Conservation (phyloP, 2,113 vertebrate species). For the Ophiodon elongatus region DNA sequence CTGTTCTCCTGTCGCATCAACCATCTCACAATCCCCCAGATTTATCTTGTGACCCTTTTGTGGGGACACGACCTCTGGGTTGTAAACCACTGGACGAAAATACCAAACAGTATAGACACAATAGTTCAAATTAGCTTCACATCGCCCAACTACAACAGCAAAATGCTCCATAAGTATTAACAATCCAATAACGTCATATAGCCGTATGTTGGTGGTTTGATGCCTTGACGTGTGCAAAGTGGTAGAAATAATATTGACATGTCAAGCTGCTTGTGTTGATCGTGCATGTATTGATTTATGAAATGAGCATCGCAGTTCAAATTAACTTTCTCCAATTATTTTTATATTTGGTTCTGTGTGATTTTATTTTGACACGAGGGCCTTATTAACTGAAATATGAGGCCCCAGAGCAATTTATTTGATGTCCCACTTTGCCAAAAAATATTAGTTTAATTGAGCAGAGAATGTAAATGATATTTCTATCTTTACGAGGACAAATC, state of each 20-base stretch:
- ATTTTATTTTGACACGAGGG: neutral
- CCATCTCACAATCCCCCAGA: neutral
- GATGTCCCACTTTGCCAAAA: neutral
- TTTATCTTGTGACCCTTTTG: neutral
- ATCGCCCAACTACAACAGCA: neutral
- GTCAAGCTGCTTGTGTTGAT: neutral
- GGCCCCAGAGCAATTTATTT: neutral
- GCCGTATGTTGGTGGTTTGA: neutral
- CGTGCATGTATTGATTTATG: neutral
- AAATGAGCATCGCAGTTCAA: neutral
- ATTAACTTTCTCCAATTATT: neutral
- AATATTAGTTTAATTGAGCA: neutral
- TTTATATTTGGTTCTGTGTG: neutral
- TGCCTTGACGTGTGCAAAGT: neutral
- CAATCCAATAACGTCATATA: neutral
- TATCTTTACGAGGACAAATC: neutral
- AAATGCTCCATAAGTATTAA: neutral
- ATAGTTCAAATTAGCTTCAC: neutral
- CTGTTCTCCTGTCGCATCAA: neutral
- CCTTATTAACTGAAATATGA: neutral
- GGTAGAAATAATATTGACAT: neutral
- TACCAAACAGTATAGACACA: neutral
- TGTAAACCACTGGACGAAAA: neutral
- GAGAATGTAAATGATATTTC: neutral
- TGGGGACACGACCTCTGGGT: neutral